phyloP scores from a whole-genome alignment of 1,140 invertebrate genomes.

The Cherax destructor region DNA sequence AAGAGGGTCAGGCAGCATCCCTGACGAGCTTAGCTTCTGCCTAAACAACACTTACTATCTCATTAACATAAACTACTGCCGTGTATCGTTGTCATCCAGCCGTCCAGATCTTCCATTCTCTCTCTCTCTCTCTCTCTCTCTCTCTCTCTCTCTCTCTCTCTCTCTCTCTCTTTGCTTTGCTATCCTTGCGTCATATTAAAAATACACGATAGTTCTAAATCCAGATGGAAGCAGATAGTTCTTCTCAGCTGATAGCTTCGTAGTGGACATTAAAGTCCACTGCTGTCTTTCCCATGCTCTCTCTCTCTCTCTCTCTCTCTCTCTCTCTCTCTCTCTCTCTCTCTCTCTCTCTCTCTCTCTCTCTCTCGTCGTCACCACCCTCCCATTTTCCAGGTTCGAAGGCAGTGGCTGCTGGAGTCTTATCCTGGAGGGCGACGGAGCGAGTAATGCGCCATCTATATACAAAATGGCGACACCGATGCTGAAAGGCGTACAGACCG shows the following conservation, averaged over 20 bases:
- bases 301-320: neutral
- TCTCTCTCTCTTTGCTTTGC: neutral
- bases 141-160: neutral
- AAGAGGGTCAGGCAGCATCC: too few species aligned
- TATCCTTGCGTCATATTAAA: neutral
- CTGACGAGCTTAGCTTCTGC: neutral
- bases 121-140: neutral
- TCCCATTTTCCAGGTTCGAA: slow-evolving; percentile 59
- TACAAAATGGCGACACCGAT: slow-evolving; percentile 70
- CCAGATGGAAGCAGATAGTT: too few species aligned
- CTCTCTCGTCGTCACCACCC: neutral
- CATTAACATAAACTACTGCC: slow-evolving; percentile 49
- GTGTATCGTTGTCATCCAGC: slow-evolving; percentile 23
- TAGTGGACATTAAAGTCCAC: too few species aligned
- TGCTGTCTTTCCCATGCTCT: too few species aligned
- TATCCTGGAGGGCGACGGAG: slow-evolving; percentile 69
- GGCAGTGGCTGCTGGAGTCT: slow-evolving; percentile 59
- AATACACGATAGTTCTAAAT: too few species aligned
- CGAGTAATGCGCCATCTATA: slow-evolving; percentile 71
- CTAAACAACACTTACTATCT: slow-evolving; percentile 50
- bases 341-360: neutral
- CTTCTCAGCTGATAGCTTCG: too few species aligned
- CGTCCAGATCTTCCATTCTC: neutral
- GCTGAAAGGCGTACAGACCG: slow-evolving; percentile 54
- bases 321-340: neutral